Evolutionary conservation across 2,797 vertebrate species (phyloP).

Genomic region (Cyclopterus lumpus): DNA sequence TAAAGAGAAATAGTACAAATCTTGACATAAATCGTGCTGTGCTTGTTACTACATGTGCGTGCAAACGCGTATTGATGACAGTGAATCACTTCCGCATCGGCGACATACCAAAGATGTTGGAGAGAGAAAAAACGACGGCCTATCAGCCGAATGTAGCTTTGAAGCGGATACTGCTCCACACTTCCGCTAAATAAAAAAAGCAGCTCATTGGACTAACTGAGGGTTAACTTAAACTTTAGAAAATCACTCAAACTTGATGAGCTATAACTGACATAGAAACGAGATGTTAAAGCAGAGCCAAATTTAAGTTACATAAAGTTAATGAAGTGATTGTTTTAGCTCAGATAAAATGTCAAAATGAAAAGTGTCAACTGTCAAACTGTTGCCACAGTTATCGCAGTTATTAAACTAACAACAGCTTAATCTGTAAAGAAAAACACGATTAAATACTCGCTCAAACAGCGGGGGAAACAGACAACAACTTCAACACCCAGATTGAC

Average conservation of each 20-base stretch:
- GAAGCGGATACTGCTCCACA: slow-evolving; percentile 31
- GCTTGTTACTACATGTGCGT: slow-evolving; percentile 71
- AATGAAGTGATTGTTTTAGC: not conserved
- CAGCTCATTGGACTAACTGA: not conserved
- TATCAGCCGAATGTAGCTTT: slow-evolving; percentile 20
- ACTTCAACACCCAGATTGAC: slow-evolving; percentile 25
- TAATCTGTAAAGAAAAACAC: not conserved
- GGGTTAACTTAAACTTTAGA: not conserved
- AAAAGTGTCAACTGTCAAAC: not conserved
- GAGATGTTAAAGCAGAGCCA: not conserved
- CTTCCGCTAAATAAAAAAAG: slow-evolving; percentile 55
- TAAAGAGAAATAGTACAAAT: not conserved
- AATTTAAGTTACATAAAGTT: not conserved
- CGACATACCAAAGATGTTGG: slow-evolving; percentile 49
- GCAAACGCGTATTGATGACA: slow-evolving; percentile 52
- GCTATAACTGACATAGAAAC: not conserved
- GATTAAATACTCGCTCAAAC: not conserved
- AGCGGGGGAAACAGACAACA: not conserved
- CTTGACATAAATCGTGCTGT: not conserved
- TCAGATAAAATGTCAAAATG: not conserved
- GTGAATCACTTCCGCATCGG: slow-evolving; percentile 71
- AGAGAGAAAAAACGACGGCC: slow-evolving; percentile 26
- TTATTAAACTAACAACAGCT: not conserved
- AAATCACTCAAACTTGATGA: not conserved
- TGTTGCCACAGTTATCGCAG: not conserved